A percentile compares a stretch with the other conserved stretches of the same genome.
Conservation (phyloP, 2,888 invertebrate genomes). For the Perdita meconis region DNA sequence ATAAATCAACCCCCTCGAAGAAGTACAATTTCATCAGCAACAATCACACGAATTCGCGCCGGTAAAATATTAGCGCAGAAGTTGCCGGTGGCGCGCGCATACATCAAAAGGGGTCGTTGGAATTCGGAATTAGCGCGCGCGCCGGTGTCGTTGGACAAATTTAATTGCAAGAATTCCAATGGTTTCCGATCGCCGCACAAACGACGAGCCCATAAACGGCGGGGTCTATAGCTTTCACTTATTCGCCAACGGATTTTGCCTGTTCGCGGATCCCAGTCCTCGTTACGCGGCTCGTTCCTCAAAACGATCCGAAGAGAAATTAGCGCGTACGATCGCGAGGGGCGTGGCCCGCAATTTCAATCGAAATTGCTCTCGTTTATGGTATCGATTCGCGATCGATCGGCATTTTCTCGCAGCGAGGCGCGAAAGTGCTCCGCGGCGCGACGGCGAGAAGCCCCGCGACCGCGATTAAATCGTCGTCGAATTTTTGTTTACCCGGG, state of each 20-base stretch:
- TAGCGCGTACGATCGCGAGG: neutral
- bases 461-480: too few species aligned
- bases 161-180: slow-evolving; percentile 20
- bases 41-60: neutral
- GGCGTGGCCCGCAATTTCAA: neutral
- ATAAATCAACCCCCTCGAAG: neutral
- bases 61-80: neutral
- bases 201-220: neutral
- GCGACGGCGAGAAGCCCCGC: too few species aligned
- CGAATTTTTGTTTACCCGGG: too few species aligned
- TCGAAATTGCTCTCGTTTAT: neutral
- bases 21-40: neutral
- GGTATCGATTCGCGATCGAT: neutral
- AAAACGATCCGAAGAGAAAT: slow-evolving; percentile 13
- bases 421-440: too few species aligned
- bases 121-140: slow-evolving; percentile 9
- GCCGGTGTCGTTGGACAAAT: neutral
- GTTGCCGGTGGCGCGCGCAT: neutral
- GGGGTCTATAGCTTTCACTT: slow-evolving; percentile 9
- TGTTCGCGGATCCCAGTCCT: slow-evolving; percentile 26
- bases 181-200: slow-evolving; percentile 4
- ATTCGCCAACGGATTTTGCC: slow-evolving; percentile 15
- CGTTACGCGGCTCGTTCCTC: neutral
- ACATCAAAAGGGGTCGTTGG: slow-evolving; percentile 8
- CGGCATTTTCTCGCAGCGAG: too few species aligned